Evolutionary conservation across 2,113 vertebrate species (phyloP).

Genomic region (Sisor rabdophorus): DNA sequence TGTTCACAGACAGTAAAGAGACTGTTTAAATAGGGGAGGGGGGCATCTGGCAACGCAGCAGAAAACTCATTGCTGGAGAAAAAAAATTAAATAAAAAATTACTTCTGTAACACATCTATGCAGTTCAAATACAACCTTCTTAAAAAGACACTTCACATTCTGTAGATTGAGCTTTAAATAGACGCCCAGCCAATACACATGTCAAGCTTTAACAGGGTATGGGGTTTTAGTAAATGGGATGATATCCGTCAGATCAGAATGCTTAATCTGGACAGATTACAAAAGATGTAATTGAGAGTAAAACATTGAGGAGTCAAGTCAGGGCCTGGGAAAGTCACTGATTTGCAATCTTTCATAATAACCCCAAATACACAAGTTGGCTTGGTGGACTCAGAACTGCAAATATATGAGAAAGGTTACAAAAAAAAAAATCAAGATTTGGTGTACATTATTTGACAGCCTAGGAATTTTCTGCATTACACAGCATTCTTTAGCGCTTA

Average conservation of each 20-base stretch:
- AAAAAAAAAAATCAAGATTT: too few relatives aligned
- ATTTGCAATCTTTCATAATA: too few relatives aligned
- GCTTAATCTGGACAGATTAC: background rate
- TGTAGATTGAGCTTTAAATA: constrained; percentile 14
- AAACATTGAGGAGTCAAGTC: too few relatives aligned
- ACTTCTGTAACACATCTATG: constrained; percentile 22
- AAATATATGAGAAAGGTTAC: background rate
- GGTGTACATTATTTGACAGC: too few relatives aligned
- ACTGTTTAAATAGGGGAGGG: background rate
- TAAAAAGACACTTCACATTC: background rate
- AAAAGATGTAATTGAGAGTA: background rate
- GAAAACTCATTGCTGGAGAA: too few relatives aligned
- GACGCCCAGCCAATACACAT: constrained; percentile 10
- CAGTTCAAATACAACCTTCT: constrained; percentile 2
- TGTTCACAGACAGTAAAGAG: constrained; percentile 28
- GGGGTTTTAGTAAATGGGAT: constrained; percentile 22
- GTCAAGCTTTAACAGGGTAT: background rate
- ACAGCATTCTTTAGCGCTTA: constrained; percentile 1
- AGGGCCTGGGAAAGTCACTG: too few relatives aligned
- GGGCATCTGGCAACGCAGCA: too few relatives aligned
- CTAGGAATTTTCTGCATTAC: too few relatives aligned
- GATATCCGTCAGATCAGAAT: background rate
- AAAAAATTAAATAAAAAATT: too few relatives aligned
- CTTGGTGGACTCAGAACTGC: too few relatives aligned
- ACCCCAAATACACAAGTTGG: too few relatives aligned